Evolutionary conservation across 2,888 invertebrate species (phyloP), one percentile per base, ranked within the genome.

Genomic region (Cyclophora punctaria): DNA sequence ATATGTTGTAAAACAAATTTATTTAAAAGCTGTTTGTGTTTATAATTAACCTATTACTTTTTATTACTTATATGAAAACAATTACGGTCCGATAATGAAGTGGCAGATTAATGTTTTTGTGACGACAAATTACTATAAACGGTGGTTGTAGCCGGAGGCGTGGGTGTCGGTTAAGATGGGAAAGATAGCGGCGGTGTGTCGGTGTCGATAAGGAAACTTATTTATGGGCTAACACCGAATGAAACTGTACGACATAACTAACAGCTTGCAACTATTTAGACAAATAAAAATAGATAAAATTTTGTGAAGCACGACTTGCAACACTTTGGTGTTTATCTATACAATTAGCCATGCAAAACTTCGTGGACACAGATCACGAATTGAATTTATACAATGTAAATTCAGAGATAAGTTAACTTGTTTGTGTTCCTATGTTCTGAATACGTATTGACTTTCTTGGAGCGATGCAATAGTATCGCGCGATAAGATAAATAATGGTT

Each of bases 41-140:
- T 5, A 60, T 56, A 60, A 62, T 63, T 54, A 52, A 55, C 50
- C 56, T 45, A 53, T 53, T 48, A 57, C 46, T 46, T 50, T 53
- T 46, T 51, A 53, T 58, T 56, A 57, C 55, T 53, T 61, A 59
- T 58, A 64, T 61, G 66, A 69, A 62, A 64, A 64, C 58, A 66
- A 66, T 69, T 60, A 66, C 54, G 57, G 58, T 60, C 60, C 58
- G 64, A 58, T 63, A 67, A 73, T 64, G 58, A 66, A 67, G 62
- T 62, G 66, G 56, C 58, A 56, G 62, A 72, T 74, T 70, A 68
- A 69, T 71, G 71, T 64, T 64, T 66, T 69, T 59, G 62, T 58
- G 62, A 66, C 67, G 72, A 73, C 74, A 78, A 79, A 79, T 78
- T 79, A 74, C 71, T 76, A 67, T 75, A 75, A 76, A 74, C 69